These are phyloP conservation scores for Jordanella pulchra DNA, from an alignment of 2,797 vertebrate species.

Conservation along the genomic window DNA sequence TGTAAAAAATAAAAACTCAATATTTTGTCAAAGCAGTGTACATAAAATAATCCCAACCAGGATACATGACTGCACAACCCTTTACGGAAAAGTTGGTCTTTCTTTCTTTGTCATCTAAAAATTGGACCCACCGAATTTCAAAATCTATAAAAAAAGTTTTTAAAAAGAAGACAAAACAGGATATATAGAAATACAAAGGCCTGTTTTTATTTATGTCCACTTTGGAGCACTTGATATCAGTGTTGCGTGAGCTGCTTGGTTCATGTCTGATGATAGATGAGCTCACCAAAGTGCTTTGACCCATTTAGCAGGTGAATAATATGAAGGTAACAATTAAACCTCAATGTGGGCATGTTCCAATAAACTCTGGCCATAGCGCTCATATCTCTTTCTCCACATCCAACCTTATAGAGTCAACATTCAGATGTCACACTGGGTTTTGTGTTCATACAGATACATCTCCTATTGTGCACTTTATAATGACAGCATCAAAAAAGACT, in stretches of 20 bases:
- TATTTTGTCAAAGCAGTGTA: not conserved
- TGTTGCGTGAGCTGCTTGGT: conserved; percentile 1
- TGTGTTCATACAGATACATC: conserved; percentile 23
- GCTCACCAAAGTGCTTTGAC: conserved; percentile 46
- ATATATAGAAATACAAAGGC: not conserved
- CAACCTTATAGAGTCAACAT: conserved; percentile 58
- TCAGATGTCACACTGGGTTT: conserved; percentile 29
- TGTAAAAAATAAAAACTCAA: not conserved
- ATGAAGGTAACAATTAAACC: conserved; percentile 67
- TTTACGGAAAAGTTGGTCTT: not conserved
- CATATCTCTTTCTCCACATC: conserved; percentile 52
- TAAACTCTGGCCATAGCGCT: conserved; percentile 55
- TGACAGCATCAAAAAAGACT: conserved; percentile 38
- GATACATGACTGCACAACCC: not conserved
- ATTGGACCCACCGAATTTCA: not conserved
- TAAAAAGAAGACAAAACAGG: not conserved
- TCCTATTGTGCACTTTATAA: conserved; percentile 23
- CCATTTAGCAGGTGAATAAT: conserved; percentile 68
- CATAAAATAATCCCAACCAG: not conserved
- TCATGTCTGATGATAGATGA: conserved; percentile 28
- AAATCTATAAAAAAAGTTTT: not conserved
- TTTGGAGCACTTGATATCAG: conserved; percentile 1
- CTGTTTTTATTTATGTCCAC: not conserved
- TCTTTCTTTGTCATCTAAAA: not conserved
- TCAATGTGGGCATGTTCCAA: conserved; percentile 57